These are phyloP conservation scores for Drosophila longiperda DNA, from an alignment of 2,888 invertebrate genomes.

Conservation along the genomic window DNA sequence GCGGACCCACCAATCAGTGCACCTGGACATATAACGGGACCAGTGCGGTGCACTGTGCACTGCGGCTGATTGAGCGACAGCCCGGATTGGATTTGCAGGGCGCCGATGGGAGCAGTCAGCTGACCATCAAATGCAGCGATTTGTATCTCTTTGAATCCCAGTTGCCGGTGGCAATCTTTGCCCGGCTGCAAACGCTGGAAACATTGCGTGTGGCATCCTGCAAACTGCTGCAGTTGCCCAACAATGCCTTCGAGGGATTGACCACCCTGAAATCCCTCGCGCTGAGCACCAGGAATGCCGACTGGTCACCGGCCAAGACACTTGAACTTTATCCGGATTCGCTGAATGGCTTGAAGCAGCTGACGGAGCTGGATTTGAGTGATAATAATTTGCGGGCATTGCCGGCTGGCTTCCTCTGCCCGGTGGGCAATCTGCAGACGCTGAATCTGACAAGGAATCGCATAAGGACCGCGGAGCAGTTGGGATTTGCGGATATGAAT, in stretches of 20 bases:
- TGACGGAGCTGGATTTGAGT: conserved; percentile 92
- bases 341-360: conserved; percentile 91
- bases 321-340: conserved; percentile 91
- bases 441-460: conserved; percentile 94
- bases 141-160: conserved; percentile 92
- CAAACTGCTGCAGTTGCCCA: conserved; percentile 90
- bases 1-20: conserved; percentile 84
- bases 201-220: conserved; percentile 91
- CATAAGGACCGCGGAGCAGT: conserved; percentile 91
- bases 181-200: conserved; percentile 89
- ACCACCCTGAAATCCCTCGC: conserved; percentile 89
- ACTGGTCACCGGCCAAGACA: conserved; percentile 91
- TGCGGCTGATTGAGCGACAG: conserved; percentile 90
- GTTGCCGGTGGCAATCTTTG: conserved; percentile 90
- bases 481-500: conserved; percentile 88
- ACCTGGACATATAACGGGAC: conserved; percentile 85
- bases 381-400: conserved; percentile 93
- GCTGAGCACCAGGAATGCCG: conserved; percentile 91
- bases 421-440: conserved; percentile 91
- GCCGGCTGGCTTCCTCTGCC: conserved; percentile 92
- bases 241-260: conserved; percentile 92
- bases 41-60: conserved; percentile 88
- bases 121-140: conserved; percentile 92
- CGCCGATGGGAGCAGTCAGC: conserved; percentile 90
- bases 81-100: conserved; percentile 86